These are phyloP conservation scores for Eclectus roratus DNA, from an alignment of 2,113 vertebrate genomes.

Conservation along the genomic window DNA sequence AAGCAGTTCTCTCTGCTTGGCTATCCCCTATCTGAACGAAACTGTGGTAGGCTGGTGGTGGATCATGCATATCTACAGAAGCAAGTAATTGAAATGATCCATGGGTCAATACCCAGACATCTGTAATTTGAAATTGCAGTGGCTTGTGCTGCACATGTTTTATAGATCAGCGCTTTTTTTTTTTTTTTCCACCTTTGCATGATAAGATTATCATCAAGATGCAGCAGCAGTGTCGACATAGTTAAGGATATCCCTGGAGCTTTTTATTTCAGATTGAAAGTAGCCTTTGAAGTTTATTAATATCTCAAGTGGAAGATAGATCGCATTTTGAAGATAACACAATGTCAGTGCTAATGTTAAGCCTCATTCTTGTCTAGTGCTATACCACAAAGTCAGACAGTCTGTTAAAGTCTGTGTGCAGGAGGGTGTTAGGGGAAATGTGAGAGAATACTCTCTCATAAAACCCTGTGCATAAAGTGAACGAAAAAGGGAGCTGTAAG, in stretches of 20 bases:
- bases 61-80: constrained; percentile 38
- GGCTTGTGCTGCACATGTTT: neutral
- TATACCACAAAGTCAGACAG: neutral
- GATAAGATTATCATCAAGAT: constrained; percentile 61
- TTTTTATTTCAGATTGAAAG: constrained; percentile 40
- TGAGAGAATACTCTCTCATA: constrained; percentile 1
- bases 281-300: constrained; percentile 50
- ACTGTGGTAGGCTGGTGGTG: neutral
- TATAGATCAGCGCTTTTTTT: constrained; percentile 6
- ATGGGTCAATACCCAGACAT: constrained; percentile 37
- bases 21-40: constrained; percentile 26
- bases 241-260: constrained; percentile 39
- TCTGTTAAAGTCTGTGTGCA: neutral
- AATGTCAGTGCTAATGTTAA: constrained; percentile 42
- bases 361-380: constrained; percentile 19
- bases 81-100: constrained; percentile 55
- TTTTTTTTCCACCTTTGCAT: neutral
- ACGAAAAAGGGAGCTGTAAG: neutral
- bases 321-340: constrained; percentile 46
- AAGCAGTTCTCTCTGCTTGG: neutral
- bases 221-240: neutral
- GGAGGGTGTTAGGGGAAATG: constrained; percentile 12
- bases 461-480: neutral
- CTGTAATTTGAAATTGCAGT: constrained; percentile 25
- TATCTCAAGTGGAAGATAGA: constrained; percentile 50